Base-by-base conservation (phyloP, 2,113 vertebrate species). In the Lichenostomus cassidix region DNA sequence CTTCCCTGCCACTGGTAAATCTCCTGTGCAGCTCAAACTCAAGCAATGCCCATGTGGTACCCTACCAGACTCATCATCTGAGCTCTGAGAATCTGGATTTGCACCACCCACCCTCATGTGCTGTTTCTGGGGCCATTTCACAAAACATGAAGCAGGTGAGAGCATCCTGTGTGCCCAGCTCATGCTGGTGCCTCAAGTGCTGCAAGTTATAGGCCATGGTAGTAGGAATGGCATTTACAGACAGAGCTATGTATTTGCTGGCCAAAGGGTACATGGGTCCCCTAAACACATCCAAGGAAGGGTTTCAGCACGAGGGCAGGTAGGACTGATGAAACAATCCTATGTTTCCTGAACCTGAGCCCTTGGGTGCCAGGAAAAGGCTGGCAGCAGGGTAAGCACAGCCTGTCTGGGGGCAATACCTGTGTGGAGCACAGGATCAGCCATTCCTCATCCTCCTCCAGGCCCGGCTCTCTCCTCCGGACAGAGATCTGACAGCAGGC, bases 401-500 rank as follows among this genome's bases (percentile, higher is more conserved):
- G 65, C 81, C 73, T 73, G 65, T 28, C 77, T 8, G 10, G 13
- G 22, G 58, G 18, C 93, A 92, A 9, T 93, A 98, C 98, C 97
- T 98, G 97, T 1, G 95, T 92, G 60, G 97, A 65, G 82, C 97
- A 98, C 77, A 98, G 83, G 58, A 97, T 97, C 87, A 97, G 83
- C 98, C 98, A 98, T 31, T 98, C 98, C 53, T 97, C 95, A 1
- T 98, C 95, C 31, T 98, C 97, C 44, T 97, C 96, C 28, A 93
- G 22, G 58, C 95, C 97, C 1, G 90, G 94, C 39, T 95, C 94
- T 87, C 76, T 96, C 64, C 93, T 96, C 62, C 94, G 95, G 70
- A 98, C n/a, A 4, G 97, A 97, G 47, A 98, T 96, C 70, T 97
- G 96, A 50, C 97, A 97, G 74, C 98, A 98, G 50, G 98, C 96